Conservation (phyloP, 2,888 invertebrate genomes). For the Plebejus anna region DNA sequence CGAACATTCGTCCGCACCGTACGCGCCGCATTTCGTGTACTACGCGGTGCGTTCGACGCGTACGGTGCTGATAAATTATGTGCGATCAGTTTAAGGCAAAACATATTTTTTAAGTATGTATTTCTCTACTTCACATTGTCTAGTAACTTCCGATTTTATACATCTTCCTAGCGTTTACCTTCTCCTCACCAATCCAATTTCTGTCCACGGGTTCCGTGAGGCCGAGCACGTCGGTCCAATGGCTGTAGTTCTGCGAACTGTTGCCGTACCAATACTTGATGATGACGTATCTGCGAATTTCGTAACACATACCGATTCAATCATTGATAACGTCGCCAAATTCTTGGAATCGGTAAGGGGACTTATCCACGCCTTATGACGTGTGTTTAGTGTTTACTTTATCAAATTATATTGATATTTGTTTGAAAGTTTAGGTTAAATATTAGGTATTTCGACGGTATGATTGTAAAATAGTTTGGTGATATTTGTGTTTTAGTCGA, state of each 20-base stretch:
- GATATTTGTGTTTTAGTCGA: not conserved
- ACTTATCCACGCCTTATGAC: not conserved
- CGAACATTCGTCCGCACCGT: no score
- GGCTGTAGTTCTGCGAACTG: slow-evolving; percentile 85
- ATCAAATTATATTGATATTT: not conserved
- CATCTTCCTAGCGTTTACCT: slow-evolving; percentile 49
- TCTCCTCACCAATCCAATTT: slow-evolving; percentile 84
- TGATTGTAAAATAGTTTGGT: no score
- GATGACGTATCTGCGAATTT: slow-evolving; percentile 83
- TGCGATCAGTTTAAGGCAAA: no score
- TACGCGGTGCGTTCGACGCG: no score
- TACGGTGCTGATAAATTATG: no score
- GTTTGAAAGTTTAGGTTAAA: not conserved
- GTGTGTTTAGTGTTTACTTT: not conserved
- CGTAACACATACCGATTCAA: not conserved
- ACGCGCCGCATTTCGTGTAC: no score
- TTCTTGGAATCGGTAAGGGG: not conserved
- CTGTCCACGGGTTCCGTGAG: slow-evolving; percentile 85
- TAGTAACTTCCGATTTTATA: no score
- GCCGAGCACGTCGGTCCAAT: slow-evolving; percentile 85
- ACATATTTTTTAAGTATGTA: no score
- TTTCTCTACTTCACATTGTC: no score
- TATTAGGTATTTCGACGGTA: not conserved
- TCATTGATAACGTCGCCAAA: not conserved
- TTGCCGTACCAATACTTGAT: slow-evolving; percentile 88